Evolutionary conservation across 2,113 vertebrate genomes (phyloP).

Genomic region (Spizaetus ornatus): DNA sequence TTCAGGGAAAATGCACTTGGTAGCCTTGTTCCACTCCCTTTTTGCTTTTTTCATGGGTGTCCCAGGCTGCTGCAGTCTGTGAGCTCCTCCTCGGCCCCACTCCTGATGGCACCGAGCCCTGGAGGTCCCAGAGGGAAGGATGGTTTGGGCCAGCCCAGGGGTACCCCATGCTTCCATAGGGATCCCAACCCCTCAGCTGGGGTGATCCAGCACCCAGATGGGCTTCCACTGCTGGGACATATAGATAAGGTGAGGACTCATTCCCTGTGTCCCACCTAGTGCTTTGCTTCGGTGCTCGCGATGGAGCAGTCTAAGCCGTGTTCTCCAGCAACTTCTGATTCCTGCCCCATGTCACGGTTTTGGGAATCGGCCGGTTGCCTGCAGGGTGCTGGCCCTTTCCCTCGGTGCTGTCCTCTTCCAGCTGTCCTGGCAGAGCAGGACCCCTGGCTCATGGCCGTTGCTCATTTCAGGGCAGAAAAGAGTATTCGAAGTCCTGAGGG

Average conservation of each 20-base stretch:
- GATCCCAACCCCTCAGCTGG: not conserved
- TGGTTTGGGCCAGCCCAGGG: not conserved
- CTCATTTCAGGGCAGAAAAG: not conserved
- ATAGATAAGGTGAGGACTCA: not conserved
- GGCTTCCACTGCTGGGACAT: not conserved
- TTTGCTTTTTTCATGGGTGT: not conserved
- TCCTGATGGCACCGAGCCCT: not conserved
- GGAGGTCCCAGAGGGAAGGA: not conserved
- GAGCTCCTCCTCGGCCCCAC: not conserved
- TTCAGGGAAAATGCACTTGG: not conserved
- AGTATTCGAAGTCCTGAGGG: not conserved
- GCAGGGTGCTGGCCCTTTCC: not conserved
- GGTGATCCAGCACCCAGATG: not conserved
- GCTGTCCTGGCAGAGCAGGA: rapidly evolving
- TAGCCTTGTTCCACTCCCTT: not conserved
- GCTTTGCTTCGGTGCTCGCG: not conserved
- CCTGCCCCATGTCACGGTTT: rapidly evolving
- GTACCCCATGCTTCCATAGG: not conserved
- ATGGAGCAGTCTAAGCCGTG: not conserved
- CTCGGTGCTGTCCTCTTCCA: not conserved
- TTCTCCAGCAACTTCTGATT: not conserved
- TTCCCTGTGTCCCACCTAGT: too few species aligned
- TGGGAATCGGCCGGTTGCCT: not conserved
- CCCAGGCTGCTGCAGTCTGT: not conserved
- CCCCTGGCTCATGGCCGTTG: too few species aligned